Percentiles rank a stretch among this genome's conserved stretches.
phyloP scores from a whole-genome alignment of 2,113 vertebrate genomes.

The Panurus biarmicus region DNA sequence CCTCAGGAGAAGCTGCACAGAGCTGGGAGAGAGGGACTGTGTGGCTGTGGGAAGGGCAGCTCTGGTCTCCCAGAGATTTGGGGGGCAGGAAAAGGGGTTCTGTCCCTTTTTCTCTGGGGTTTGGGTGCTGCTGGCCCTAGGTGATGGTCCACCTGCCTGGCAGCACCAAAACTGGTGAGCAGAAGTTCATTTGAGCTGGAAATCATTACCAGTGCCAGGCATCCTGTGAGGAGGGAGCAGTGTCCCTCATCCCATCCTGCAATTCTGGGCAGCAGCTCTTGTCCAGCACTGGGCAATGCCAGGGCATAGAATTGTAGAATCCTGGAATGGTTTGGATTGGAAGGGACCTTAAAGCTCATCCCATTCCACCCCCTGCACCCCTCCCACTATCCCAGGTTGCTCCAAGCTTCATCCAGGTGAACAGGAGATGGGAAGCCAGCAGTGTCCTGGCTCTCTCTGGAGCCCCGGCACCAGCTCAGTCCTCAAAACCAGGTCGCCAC shows the following conservation, averaged over 20 bases:
- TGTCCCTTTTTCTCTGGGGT: background rate
- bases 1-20: background rate
- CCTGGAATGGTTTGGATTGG: background rate
- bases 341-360: background rate
- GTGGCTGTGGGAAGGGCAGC: background rate
- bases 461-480: background rate
- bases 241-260: background rate
- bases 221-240: background rate
- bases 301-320: background rate
- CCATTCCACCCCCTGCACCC: background rate
- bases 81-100: background rate
- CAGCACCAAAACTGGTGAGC: background rate
- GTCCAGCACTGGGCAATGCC: rapidly evolving
- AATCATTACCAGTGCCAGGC: background rate
- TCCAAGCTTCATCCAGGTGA: background rate
- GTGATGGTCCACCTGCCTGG: background rate
- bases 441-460: rapidly evolving
- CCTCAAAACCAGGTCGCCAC: background rate
- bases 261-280: background rate
- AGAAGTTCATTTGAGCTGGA: background rate
- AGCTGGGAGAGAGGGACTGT: rapidly evolving
- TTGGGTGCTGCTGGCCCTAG: background rate
- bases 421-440: background rate
- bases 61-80: rapidly evolving
- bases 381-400: background rate